Percentiles rank a stretch among this genome's conserved stretches.
These are phyloP conservation scores for Chascanopsetta lugubris DNA, from an alignment of 2,113 vertebrate species.

Conservation along the genomic window DNA sequence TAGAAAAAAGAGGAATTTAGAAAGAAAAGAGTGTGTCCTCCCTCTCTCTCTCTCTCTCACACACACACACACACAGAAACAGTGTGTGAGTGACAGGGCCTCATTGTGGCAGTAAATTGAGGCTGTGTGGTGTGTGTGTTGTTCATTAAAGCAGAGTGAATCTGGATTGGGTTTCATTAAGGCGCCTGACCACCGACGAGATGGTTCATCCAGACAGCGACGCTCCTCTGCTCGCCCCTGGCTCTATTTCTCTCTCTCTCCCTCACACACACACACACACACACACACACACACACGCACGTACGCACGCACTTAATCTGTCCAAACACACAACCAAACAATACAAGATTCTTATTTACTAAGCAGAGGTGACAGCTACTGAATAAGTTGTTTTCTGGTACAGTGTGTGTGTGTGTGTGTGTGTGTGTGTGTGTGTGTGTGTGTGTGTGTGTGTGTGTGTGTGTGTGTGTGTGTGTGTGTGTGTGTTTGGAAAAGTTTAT, in stretches of 20 bases:
- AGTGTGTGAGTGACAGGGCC: slow-evolving; percentile 88
- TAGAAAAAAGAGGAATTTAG: neutral
- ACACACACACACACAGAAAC: slow-evolving; percentile 26
- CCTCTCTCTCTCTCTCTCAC: slow-evolving; percentile 12
- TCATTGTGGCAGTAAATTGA: slow-evolving; percentile 99
- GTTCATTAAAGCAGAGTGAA: slow-evolving; percentile 99
- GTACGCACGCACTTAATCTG: slow-evolving; percentile 41
- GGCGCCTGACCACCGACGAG: slow-evolving; percentile 87
- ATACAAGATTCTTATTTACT: slow-evolving; percentile 99
- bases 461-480: slow-evolving; percentile 36
- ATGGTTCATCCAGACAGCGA: slow-evolving; percentile 91
- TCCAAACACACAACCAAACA: slow-evolving; percentile 56
- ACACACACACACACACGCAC: slow-evolving; percentile 63
- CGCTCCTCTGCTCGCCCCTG: slow-evolving; percentile 38
- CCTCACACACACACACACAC: slow-evolving; percentile 56
- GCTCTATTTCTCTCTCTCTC: slow-evolving; percentile 31
- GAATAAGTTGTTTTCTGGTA: slow-evolving; percentile 89
- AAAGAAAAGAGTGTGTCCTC: neutral
- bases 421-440: slow-evolving; percentile 30
- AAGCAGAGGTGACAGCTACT: slow-evolving; percentile 92
- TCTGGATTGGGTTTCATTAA: slow-evolving; percentile 99
- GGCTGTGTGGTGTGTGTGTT: slow-evolving; percentile 93
- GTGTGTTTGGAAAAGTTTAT: slow-evolving; percentile 1
- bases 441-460: slow-evolving; percentile 36
- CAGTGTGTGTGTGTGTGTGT: slow-evolving; percentile 39